Base-by-base conservation (phyloP, 2,113 vertebrate genomes). In the Todiramphus chloris region DNA sequence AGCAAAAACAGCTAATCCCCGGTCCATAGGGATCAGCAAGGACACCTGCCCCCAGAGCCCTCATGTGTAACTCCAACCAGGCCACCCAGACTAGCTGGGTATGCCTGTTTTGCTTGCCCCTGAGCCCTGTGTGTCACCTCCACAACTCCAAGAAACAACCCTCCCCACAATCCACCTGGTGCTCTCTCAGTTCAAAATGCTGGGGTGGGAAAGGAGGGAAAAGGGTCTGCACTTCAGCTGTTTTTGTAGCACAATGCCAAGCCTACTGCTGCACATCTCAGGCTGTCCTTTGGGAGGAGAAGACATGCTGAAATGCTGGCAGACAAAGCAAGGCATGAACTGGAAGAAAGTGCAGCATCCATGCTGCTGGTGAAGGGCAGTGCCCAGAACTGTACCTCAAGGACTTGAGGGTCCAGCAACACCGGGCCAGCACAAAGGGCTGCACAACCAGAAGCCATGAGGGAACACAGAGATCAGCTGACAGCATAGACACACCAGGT, bases 101-200 rank as follows among this genome's bases (percentile, higher is more conserved):
- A 1, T 1, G 0, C 19, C 41, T 31, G 30, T 13, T 9, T 48
- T 2, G 0, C 30, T 55, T 13, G 1, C 2, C 6, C 25, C 25
- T 1, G 0, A 72, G 13, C 28, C 67, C 33, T 16, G 4, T 6
- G 30, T 21, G 31, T 35, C 10, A 23, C 37, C 10, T 30, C 20
- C 67, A n/a, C 39, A 43, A 12, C 53, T 43, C 31, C 1, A 1
- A 21, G 50, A n/a, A 11, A 67, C 16, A 18, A 13, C 7, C 11
- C 24, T 41, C n/a, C 18, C 27, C 27, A 9, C 0, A 0, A 2
- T 10, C 13, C 31, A 76, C 9, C n/a, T 19, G 17, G 9, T 5
- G 7, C 21, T 44, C 50, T 43, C 44, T 23, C 14, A 13, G 9
- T n/a, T 86, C 13, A 15, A 30, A 88, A 80, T 10, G 1, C n/a